Evolutionary conservation across 2,113 vertebrate species (phyloP), one percentile per base, ranked within the genome.

Genomic region (Uria lomvia): DNA sequence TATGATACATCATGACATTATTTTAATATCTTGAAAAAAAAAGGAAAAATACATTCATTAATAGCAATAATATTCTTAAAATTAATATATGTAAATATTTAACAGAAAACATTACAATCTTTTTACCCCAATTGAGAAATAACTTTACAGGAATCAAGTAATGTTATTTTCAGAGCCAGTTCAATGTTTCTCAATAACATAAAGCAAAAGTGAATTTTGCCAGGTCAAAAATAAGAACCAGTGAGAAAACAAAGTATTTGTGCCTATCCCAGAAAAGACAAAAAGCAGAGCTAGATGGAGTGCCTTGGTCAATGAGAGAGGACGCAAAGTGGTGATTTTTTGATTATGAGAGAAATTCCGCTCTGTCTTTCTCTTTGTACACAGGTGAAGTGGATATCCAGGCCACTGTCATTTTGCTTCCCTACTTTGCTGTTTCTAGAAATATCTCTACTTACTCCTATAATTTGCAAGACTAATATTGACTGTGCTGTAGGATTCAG

Each of bases 281-380:
- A 78, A 91, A 78, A 55, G 3, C 34, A 38, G 66, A 74, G 34
- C 19, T 17, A 16, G 38, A 55, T 5, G 10, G 36, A 47, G 21
- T 30, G 36, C 26, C n/a, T 40, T 66, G 26, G 22, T 27, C 45
- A 47, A 47, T 6, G 38, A 71, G 24, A 82, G 34, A 65, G 49
- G 5, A 56, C 2, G 16, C 11, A 60, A 74, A 93, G 38, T 13
- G 20, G 22, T 0, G 0, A 9, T 8, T 30, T 30, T 58, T 52
- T 94, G 11, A 56, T 79, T 38, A n/a, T 32, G 11, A 68, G 12
- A 87, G 34, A 60, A 52, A 38, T 70, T 85, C 9, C 12, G 52
- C 40, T 34, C 24, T 45, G 22, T 45, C n/a, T 62, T 59, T 78
- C n/a, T 75, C 36, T 34, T 71, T 36, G 22, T 32, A 38, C 26